These are phyloP conservation scores for Cossypha heuglini DNA, from an alignment of 2,797 vertebrate genomes.

Conservation along the genomic window DNA sequence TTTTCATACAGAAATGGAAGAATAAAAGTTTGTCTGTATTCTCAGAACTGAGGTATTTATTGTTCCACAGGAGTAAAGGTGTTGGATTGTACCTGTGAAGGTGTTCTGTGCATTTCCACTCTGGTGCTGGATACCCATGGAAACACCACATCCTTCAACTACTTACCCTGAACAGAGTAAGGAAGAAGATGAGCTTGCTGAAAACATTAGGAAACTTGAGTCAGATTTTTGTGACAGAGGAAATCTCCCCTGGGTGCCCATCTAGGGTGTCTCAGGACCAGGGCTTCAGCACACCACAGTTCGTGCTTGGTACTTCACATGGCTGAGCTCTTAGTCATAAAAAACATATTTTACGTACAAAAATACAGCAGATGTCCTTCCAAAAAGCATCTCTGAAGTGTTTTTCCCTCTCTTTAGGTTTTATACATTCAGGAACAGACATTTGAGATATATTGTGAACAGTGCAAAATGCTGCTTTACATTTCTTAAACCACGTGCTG, in stretches of 20 bases:
- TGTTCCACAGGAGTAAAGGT: slow-evolving; percentile 35
- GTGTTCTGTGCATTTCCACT: not conserved
- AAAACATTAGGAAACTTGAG: not conserved
- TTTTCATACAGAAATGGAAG: slow-evolving; percentile 34
- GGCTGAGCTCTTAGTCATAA: not conserved
- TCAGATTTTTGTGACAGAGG: not conserved
- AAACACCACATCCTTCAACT: not conserved
- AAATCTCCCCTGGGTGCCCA: not conserved
- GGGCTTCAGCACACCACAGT: not conserved
- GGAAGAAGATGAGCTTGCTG: not conserved
- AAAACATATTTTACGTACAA: slow-evolving; percentile 53
- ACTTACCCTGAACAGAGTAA: not conserved
- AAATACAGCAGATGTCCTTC: slow-evolving; percentile 71
- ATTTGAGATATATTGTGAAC: slow-evolving; percentile 47
- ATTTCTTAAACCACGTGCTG: slow-evolving; percentile 16
- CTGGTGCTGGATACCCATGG: not conserved
- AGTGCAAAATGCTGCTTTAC: slow-evolving; percentile 72
- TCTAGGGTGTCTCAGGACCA: not conserved
- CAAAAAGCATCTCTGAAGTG: slow-evolving; percentile 45
- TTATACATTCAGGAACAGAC: slow-evolving; percentile 63
- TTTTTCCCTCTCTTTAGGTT: slow-evolving; percentile 42
- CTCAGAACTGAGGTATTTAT: slow-evolving; percentile 31
- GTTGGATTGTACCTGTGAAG: not conserved
- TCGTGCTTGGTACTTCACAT: not conserved
- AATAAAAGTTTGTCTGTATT: not conserved